Base-by-base conservation (phyloP, 2,888 invertebrate species). In the Drosophila lutescens region DNA sequence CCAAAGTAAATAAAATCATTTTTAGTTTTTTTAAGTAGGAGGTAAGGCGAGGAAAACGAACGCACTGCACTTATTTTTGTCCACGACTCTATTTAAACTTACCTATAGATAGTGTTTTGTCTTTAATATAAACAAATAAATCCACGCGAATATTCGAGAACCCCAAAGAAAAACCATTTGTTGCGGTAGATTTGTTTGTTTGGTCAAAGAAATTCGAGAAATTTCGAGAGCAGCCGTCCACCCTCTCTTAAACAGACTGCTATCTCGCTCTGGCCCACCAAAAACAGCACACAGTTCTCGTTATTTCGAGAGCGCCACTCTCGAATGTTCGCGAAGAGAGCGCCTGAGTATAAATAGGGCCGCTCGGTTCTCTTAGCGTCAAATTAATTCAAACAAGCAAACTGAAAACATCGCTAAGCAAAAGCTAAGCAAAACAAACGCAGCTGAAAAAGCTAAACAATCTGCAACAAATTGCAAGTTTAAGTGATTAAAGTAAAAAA, bases 321-420 rank as follows among this genome's bases (percentile, higher is more conserved):
- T 56, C 73, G 80, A 84, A 78, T 43, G 47, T 80, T 83, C 84
- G 58, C 17, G 59, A 62, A 57, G 43, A 74, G 77, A 54, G 74
- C 60, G 43, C 41, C 2, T 1, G 43, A 34, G 83, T 84, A 84
- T 84, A 84, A 84, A 84, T 85, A 82, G 53, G 46, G 58, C 41
- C 34, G 57, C 40, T 49, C 46, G n/a, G 76, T 59, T 43, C 76
- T 71, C 69, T 59, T 66, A 13, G 61, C n/a, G 41, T 38, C 84
- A 83, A 46, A 79, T 79, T 43, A 81, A 78, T 47, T 74, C 67
- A 75, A 87, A 20, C 72, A 87, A 82, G 67, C 77, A 43, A 86
- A 72, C 68, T 70, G 71, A 78, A 47, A 68, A 70, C 75, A 69
- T 74, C 74, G 68, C 44, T 46, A 26, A 46, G 44, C 59, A 46